Evolutionary conservation across 2,888 invertebrate genomes (phyloP).

Genomic region (Crematogaster levior): DNA sequence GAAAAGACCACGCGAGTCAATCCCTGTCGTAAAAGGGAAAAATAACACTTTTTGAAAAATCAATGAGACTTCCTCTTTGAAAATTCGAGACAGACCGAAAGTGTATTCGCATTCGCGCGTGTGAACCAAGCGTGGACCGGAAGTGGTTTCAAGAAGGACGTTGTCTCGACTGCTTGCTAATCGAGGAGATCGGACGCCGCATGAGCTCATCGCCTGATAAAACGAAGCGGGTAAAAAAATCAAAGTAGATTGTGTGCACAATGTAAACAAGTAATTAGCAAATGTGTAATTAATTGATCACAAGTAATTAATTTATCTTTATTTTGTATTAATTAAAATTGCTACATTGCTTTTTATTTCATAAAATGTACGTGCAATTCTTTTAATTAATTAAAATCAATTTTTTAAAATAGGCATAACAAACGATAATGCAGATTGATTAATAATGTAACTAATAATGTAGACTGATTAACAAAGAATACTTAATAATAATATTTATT

Average conservation of each 20-base stretch:
- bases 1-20: not conserved
- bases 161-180: not conserved
- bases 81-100: not conserved
- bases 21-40: not conserved
- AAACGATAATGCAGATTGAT: not conserved
- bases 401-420: not conserved
- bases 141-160: not conserved
- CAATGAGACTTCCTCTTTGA: no score
- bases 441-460: not conserved
- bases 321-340: not conserved
- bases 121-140: not conserved
- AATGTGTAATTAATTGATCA: no score
- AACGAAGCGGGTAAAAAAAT: conserved; percentile 9
- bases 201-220: not conserved
- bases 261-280: no score
- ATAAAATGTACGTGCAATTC: not conserved
- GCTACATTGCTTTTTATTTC: not conserved
- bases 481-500: not conserved
- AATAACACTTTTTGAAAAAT: not conserved
- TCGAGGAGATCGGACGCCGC: not conserved
- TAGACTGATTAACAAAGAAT: not conserved
- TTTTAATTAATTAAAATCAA: not conserved
- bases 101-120: not conserved
- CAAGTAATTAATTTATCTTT: not conserved
- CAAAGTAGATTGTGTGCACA: not conserved